These are phyloP conservation scores for Crypturellus tataupa DNA, from an alignment of 2,797 vertebrate genomes.

Conservation along the genomic window DNA sequence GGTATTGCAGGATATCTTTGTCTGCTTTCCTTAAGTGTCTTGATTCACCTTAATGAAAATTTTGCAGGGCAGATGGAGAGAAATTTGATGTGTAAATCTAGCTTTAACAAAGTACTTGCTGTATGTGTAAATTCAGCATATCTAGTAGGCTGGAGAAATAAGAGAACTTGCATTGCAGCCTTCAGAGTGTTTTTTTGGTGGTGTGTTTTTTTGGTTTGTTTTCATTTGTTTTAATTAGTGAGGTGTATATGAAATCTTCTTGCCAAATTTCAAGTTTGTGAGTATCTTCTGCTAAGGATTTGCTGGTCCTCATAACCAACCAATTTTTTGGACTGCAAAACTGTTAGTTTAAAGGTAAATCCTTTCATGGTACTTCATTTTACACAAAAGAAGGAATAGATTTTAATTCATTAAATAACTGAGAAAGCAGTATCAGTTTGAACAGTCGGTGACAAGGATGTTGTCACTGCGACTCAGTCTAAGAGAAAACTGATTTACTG, in stretches of 20 bases:
- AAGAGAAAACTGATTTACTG: slow-evolving; percentile 38
- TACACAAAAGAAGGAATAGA: slow-evolving; percentile 13
- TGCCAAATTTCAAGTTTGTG: slow-evolving; percentile 64
- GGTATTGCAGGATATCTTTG: slow-evolving; percentile 48
- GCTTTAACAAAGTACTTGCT: slow-evolving; percentile 41
- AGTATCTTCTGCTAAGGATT: slow-evolving; percentile 49
- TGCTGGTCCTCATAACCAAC: slow-evolving; percentile 29
- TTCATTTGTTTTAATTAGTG: slow-evolving; percentile 15
- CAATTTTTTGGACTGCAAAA: slow-evolving; percentile 22
- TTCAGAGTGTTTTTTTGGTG: background rate
- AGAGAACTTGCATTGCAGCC: slow-evolving; percentile 44
- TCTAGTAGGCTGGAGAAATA: slow-evolving; percentile 26
- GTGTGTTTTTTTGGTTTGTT: background rate
- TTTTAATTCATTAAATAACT: slow-evolving; percentile 52
- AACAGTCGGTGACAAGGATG: slow-evolving; percentile 42
- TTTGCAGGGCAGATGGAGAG: slow-evolving; percentile 50
- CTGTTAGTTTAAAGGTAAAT: slow-evolving; percentile 37
- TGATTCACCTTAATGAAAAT: slow-evolving; percentile 59
- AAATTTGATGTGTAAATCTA: slow-evolving; percentile 60
- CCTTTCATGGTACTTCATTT: slow-evolving; percentile 34
- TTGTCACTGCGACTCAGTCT: background rate
- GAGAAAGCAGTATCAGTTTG: slow-evolving; percentile 47
- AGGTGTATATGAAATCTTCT: slow-evolving; percentile 46
- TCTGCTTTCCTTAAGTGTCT: slow-evolving; percentile 55
- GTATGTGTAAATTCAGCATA: slow-evolving; percentile 19